These are phyloP conservation scores for Melangyna quadrimaculata DNA, from an alignment of 2,888 invertebrate species.

Conservation along the genomic window DNA sequence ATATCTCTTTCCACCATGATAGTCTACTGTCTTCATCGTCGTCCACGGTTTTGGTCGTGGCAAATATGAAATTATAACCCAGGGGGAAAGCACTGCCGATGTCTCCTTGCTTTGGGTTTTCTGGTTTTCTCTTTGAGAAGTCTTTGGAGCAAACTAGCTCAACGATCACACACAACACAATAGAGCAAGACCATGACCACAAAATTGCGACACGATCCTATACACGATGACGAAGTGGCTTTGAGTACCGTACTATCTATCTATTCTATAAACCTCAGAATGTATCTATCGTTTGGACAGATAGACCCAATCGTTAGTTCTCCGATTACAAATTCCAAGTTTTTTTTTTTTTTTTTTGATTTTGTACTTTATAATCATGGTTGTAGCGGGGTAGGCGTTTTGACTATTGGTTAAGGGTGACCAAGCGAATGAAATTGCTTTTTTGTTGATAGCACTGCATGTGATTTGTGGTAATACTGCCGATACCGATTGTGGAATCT, in stretches of 20 bases:
- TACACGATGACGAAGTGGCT: slow-evolving; percentile 51
- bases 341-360: neutral
- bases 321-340: slow-evolving; percentile 63
- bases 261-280: slow-evolving; percentile 43
- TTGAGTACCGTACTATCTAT: slow-evolving; percentile 47
- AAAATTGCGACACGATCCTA: slow-evolving; percentile 69
- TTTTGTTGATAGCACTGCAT: no score
- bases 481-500: no score
- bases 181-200: slow-evolving; percentile 53
- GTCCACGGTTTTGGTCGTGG: slow-evolving; percentile 9
- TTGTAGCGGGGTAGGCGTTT: slow-evolving; percentile 14
- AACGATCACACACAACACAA: slow-evolving; percentile 41
- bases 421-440: neutral
- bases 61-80: slow-evolving; percentile 63
- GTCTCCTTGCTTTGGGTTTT: neutral
- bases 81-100: slow-evolving; percentile 27
- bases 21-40: slow-evolving; percentile 14
- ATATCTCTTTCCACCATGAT: neutral
- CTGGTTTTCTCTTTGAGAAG: no score
- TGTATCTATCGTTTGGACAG: slow-evolving; percentile 53
- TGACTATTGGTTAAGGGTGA: neutral
- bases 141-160: neutral
- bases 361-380: slow-evolving; percentile 53
- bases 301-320: slow-evolving; percentile 51
- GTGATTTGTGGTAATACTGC: no score